Evolutionary conservation across 2,797 vertebrate genomes (phyloP).

Genomic region (Lemur catta): DNA sequence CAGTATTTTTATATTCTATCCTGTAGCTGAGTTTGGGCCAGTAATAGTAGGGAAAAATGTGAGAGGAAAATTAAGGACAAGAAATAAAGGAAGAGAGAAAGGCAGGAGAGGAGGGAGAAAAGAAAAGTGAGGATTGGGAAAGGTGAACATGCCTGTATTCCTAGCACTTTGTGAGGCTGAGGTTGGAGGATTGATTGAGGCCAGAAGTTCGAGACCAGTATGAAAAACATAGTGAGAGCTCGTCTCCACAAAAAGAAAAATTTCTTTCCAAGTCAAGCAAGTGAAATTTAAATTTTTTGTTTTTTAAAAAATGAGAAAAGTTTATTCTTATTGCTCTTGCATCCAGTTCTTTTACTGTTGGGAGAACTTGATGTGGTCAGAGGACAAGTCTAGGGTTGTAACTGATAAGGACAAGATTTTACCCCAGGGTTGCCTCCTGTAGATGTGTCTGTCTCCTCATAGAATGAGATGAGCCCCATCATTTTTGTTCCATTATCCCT

Average conservation of each 20-base stretch:
- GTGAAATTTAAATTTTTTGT: too few relatives aligned
- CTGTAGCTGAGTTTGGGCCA: neutral
- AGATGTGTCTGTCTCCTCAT: neutral
- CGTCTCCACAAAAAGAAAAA: too few relatives aligned
- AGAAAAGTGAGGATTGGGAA: too few relatives aligned
- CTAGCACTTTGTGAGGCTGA: too few relatives aligned
- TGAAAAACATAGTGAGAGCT: too few relatives aligned
- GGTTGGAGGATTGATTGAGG: too few relatives aligned
- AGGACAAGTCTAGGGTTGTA: neutral
- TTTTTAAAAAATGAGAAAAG: neutral
- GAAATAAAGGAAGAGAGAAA: neutral
- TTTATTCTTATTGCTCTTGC: neutral
- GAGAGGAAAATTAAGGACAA: neutral
- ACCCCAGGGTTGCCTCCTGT: neutral
- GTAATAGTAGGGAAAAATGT: neutral
- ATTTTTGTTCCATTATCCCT: neutral
- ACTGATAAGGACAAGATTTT: neutral
- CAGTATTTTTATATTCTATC: neutral
- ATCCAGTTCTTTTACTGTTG: neutral
- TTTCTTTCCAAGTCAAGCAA: too few relatives aligned
- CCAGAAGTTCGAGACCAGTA: too few relatives aligned
- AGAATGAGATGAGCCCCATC: neutral
- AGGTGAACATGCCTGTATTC: too few relatives aligned
- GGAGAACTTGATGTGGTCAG: neutral
- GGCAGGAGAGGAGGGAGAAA: too few relatives aligned